Evolutionary conservation across 2,797 vertebrate species (phyloP).

Genomic region (Selene dorsalis): DNA sequence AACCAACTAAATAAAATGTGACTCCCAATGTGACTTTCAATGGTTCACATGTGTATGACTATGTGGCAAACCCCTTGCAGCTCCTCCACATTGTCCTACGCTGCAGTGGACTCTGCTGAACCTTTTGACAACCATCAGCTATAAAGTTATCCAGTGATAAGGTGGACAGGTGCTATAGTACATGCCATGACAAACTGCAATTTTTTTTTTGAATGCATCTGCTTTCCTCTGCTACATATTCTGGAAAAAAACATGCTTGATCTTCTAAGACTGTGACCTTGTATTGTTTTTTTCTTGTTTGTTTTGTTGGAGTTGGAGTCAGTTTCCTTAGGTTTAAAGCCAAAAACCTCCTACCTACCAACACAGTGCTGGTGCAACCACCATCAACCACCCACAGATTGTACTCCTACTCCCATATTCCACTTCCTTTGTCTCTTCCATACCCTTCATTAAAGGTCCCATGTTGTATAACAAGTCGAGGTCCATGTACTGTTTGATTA

Average conservation of each 20-base stretch:
- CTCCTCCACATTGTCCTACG: background rate
- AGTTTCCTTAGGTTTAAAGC: slow-evolving; percentile 42
- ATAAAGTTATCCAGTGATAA: background rate
- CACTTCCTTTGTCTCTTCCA: slow-evolving; percentile 7
- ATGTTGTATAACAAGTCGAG: background rate
- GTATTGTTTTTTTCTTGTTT: slow-evolving; percentile 35
- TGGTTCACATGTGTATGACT: background rate
- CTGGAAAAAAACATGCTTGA: slow-evolving; percentile 5
- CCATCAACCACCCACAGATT: slow-evolving; percentile 33
- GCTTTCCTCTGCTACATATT: slow-evolving; percentile 24
- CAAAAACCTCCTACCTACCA: slow-evolving; percentile 44
- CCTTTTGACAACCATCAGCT: background rate
- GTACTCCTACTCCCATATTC: slow-evolving; percentile 36
- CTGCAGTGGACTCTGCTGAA: slow-evolving; percentile 1
- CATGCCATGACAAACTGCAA: slow-evolving; percentile 4
- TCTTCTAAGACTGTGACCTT: slow-evolving; percentile 25
- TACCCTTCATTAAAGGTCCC: slow-evolving; percentile 16
- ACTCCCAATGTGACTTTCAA: too few relatives aligned
- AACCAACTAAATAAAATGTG: too few relatives aligned
- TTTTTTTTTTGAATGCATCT: slow-evolving; percentile 10
- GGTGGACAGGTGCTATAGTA: slow-evolving; percentile 7
- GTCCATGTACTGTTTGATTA: background rate
- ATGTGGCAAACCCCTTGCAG: background rate
- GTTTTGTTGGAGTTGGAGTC: slow-evolving; percentile 18
- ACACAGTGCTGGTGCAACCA: slow-evolving; percentile 14